Percentiles rank a stretch among this genome's conserved stretches.
Conservation (phyloP, 2,113 vertebrate species). For the Ginglymostoma cirratum region DNA sequence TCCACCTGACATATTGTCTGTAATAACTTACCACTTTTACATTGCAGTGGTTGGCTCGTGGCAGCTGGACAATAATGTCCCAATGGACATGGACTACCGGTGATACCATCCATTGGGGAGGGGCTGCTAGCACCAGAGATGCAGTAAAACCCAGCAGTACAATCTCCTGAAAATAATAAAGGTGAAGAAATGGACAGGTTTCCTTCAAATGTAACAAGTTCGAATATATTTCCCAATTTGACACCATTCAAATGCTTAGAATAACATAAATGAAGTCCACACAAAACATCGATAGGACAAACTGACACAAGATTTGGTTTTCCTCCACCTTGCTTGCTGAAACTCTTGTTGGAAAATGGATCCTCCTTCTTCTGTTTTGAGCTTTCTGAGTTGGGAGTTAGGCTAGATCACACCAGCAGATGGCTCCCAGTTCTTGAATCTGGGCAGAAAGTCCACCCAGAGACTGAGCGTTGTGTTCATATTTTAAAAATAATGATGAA, state of each 20-base stretch:
- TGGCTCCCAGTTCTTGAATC: too few relatives aligned
- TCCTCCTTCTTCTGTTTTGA: not conserved
- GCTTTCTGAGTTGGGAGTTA: too few relatives aligned
- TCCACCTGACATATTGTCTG: not conserved
- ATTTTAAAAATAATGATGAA: too few relatives aligned
- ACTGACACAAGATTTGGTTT: not conserved
- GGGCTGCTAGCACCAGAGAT: slow-evolving; percentile 48
- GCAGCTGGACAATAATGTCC: slow-evolving; percentile 77
- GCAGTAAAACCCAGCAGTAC: slow-evolving; percentile 63
- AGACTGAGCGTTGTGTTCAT: too few relatives aligned
- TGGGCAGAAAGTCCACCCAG: too few relatives aligned
- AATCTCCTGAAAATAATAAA: slow-evolving; percentile 51
- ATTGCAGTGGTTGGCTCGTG: slow-evolving; percentile 42
- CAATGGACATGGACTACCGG: slow-evolving; percentile 50
- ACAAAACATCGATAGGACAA: not conserved
- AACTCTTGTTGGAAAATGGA: not conserved
- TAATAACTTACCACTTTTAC: not conserved
- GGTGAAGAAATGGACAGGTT: not conserved
- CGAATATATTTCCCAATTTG: not conserved
- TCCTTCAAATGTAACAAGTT: not conserved
- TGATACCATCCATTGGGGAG: slow-evolving; percentile 49
- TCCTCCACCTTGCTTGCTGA: not conserved
- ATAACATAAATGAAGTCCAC: not conserved
- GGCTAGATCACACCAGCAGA: too few relatives aligned
- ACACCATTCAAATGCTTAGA: too few relatives aligned